Base-by-base conservation (phyloP, 2,797 vertebrate species). In the Vireo griseus region DNA sequence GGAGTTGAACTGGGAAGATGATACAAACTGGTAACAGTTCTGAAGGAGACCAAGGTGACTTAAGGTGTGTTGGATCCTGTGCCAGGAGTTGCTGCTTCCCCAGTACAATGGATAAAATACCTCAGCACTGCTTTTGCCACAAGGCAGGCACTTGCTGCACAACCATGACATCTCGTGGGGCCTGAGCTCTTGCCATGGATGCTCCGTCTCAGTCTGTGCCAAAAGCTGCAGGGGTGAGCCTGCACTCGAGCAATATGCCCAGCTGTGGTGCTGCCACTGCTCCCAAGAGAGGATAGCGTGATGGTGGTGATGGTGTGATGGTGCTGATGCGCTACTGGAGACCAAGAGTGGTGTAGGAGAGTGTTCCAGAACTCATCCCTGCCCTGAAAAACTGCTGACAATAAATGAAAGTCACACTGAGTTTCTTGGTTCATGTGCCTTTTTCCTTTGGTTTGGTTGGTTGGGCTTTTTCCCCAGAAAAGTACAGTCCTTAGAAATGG, bases 1-100 rank as follows among this genome's bases (percentile, higher is more conserved):
- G 7, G 99, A 99, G 33, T 97, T 99, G 83, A 99, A 98, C 97
- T 99, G 99, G 99, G 99, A 98, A 87, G 99, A 99, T 35, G 98
- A 98, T 59, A 97, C 86, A n/a, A 94, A 86, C 95, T 99, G 99
- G 98, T 99, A 98, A 98, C 24, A 13, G 44, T 81, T 81, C 7
- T 51, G 72, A 87, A 47, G 1, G 24, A 86, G 44, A 62, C 47
- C 69, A 58, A 80, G 88, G 68, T 1, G 1, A 29, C 39, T 14
- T 9, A 10, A 51, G 35, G 42, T 24, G 55, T 50, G 40, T 31
- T 94, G 95, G 90, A 94, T 75, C 75, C 94, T 68, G 52, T 40
- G 59, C 16, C 54, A 86, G 83, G 78, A 93, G 79, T 52, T 0
- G 6, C 75, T 78, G 88, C 95, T 95, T 86, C 80, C 89, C 74